These are phyloP conservation scores for Calyptomena viridis DNA, from an alignment of 2,113 vertebrate genomes.

Conservation along the genomic window DNA sequence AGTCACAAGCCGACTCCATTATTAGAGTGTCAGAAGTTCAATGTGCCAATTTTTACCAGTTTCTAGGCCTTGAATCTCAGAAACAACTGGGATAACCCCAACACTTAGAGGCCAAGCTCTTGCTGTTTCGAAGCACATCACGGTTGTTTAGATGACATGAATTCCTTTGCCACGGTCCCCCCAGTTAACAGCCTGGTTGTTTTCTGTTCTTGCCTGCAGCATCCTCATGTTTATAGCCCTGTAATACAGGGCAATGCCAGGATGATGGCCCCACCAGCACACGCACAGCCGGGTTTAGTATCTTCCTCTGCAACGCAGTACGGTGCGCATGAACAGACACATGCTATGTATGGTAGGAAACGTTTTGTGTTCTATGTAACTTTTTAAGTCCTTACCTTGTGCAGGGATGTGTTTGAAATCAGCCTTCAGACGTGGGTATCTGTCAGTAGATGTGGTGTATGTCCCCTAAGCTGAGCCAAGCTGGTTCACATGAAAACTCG, in stretches of 20 bases:
- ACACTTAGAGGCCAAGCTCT: no score
- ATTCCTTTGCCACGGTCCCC: no score
- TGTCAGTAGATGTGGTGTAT: conserved; percentile 35
- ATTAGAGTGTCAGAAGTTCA: no score
- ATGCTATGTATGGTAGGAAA: conserved; percentile 97
- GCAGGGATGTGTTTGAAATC: conserved; percentile 52
- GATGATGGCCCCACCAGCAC: conserved; percentile 92
- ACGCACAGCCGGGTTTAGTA: conserved; percentile 90
- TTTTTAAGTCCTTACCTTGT: conserved; percentile 38
- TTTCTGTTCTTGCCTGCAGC: conserved; percentile 75
- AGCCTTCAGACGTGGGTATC: conserved; percentile 11
- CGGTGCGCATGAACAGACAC: conserved; percentile 91
- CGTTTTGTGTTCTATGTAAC: conserved; percentile 65
- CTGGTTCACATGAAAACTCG: conserved; percentile 51
- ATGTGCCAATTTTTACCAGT: no score
- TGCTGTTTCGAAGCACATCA: no score
- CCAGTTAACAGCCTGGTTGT: no score
- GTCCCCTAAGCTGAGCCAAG: conserved; percentile 30
- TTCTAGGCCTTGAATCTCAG: no score
- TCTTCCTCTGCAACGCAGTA: conserved; percentile 94
- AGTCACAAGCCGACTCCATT: no score
- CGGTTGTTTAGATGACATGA: no score
- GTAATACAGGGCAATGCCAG: conserved; percentile 92
- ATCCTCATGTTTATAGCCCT: conserved; percentile 94
- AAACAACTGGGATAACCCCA: no score